Conservation (phyloP, 2,113 vertebrate genomes). For the Macheiramphus alcinus region DNA sequence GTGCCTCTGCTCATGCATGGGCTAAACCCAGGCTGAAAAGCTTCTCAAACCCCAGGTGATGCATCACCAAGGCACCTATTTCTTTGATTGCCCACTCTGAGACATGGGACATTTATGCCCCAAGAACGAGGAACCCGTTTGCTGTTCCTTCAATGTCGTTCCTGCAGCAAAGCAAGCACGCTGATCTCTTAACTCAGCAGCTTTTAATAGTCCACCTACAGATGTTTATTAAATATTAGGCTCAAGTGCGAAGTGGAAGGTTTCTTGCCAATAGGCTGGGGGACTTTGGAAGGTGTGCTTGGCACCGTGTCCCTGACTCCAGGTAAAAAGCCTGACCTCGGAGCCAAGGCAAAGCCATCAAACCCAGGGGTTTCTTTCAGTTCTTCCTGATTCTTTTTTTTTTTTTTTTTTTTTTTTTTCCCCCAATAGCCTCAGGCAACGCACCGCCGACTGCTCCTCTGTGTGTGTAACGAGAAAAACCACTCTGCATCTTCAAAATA, state of each 20-base stretch:
- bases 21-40: neutral
- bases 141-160: fast-evolving
- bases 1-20: neutral
- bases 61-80: neutral
- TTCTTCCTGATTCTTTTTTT: neutral
- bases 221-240: fast-evolving
- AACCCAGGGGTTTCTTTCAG: neutral
- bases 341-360: neutral
- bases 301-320: neutral
- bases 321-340: neutral
- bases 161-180: neutral
- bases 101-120: neutral
- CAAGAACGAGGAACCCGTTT: neutral
- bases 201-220: neutral
- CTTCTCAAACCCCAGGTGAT: neutral
- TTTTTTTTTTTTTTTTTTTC: neutral
- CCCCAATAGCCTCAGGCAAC: neutral
- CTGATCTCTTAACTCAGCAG: neutral
- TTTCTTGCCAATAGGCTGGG: neutral
- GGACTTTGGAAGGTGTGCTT: neutral
- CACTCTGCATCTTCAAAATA: neutral
- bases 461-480: fast-evolving
- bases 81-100: neutral
- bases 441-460: neutral
- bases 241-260: neutral